Conservation (phyloP, 1,140 invertebrate species). For the Drosophila sp. region DNA sequence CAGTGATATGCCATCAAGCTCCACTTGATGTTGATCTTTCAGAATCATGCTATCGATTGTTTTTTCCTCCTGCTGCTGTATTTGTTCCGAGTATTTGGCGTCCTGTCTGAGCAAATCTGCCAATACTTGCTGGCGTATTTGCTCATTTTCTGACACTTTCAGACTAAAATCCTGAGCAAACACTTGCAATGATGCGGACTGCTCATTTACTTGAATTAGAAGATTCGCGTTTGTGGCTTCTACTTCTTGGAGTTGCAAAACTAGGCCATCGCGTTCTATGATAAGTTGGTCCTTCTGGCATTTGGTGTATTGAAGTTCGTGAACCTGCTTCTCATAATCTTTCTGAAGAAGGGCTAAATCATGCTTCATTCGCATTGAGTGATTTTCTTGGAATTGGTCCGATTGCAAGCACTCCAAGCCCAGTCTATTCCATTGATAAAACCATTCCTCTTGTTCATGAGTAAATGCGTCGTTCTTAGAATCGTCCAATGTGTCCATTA, state of each 20-base stretch:
- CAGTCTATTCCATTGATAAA: background rate
- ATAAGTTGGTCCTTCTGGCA: background rate
- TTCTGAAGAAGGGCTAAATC: background rate
- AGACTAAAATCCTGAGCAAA: background rate
- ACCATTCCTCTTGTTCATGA: background rate
- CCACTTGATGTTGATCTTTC: background rate
- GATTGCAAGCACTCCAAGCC: background rate
- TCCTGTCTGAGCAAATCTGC: background rate
- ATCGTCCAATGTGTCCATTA: background rate
- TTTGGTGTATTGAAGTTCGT: background rate
- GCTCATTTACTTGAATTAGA: background rate
- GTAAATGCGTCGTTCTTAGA: background rate
- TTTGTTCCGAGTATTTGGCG: background rate
- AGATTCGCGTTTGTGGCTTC: background rate
- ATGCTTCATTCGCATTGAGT: background rate
- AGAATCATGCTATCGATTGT: background rate
- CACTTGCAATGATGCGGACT: background rate
- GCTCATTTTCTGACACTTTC: background rate
- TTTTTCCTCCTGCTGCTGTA: background rate
- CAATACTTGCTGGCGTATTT: background rate
- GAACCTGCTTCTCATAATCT: background rate
- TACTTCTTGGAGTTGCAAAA: conserved; percentile 14
- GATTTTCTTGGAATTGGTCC: background rate
- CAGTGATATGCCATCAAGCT: too few species aligned
- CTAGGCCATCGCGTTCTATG: conserved; percentile 2